phyloP scores from a whole-genome alignment of 2,888 invertebrate genomes.

The Trichopoda pennipes region DNA sequence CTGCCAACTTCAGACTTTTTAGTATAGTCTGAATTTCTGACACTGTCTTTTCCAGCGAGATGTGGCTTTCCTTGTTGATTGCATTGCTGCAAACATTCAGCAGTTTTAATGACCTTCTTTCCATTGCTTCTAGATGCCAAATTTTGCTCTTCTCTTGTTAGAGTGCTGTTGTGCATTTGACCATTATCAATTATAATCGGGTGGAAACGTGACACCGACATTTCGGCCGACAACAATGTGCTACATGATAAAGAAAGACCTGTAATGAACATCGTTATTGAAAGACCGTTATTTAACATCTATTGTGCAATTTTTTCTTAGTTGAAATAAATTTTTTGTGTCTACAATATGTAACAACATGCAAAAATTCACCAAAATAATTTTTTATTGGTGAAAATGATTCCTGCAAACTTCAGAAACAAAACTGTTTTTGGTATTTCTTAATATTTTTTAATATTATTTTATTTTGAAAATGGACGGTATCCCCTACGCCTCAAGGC shows the following conservation, averaged over 20 bases:
- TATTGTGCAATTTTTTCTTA: constrained; percentile 46
- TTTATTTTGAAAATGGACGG: too few relatives aligned
- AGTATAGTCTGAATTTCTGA: constrained; percentile 68
- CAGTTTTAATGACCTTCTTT: background rate
- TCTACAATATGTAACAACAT: too few relatives aligned
- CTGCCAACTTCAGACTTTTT: constrained; percentile 60
- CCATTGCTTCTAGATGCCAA: constrained; percentile 63
- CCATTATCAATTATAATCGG: constrained; percentile 79
- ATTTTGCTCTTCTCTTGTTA: constrained; percentile 73
- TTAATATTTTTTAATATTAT: too few relatives aligned
- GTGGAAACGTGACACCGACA: constrained; percentile 82
- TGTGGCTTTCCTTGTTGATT: constrained; percentile 9
- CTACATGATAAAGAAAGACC: constrained; percentile 86
- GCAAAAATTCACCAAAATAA: too few relatives aligned
- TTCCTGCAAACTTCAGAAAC: too few relatives aligned
- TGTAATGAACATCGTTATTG: constrained; percentile 80
- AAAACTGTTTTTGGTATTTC: too few relatives aligned
- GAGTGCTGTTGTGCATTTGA: constrained; percentile 75
- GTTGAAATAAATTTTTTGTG: constrained; percentile 26
- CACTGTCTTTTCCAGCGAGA: constrained; percentile 70
- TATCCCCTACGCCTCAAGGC: too few relatives aligned
- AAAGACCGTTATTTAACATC: constrained; percentile 29
- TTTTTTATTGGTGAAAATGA: too few relatives aligned
- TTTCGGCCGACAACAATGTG: constrained; percentile 85
- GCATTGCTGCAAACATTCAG: constrained; percentile 10